Evolutionary conservation across 2,797 vertebrate species (phyloP).

Genomic region (Acanthiza pusilla): DNA sequence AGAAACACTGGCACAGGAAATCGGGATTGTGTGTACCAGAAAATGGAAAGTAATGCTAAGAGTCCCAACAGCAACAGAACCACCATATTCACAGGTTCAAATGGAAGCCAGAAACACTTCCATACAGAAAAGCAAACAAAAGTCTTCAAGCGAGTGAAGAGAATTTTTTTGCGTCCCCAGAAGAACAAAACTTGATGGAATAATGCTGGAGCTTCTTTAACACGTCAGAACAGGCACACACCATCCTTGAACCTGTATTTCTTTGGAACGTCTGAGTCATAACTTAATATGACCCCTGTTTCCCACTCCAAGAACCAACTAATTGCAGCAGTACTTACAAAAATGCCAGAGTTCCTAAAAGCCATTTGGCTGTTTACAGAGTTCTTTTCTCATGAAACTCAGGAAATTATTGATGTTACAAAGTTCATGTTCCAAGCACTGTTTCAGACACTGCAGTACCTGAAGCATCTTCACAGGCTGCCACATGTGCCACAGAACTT

Average conservation of each 20-base stretch:
- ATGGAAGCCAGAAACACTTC: not conserved
- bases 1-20: not conserved
- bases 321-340: not conserved
- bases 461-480: not conserved
- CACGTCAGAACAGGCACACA: not conserved
- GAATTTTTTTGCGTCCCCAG: not conserved
- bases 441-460: not conserved
- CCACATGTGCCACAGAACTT: not conserved
- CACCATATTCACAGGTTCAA: not conserved
- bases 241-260: not conserved
- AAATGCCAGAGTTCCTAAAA: not conserved
- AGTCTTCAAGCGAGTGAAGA: not conserved
- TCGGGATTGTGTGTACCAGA: fast-evolving
- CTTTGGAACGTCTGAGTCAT: not conserved
- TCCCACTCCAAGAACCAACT: not conserved
- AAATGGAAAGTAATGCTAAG: not conserved
- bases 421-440: not conserved
- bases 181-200: not conserved
- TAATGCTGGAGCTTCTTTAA: not conserved
- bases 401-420: not conserved
- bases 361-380: not conserved
- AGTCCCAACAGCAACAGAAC: not conserved
- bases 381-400: not conserved
- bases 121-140: not conserved
- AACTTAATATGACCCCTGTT: not conserved